Base-by-base conservation (phyloP, 2,797 vertebrate species). In the Phoeniculus purpureus region DNA sequence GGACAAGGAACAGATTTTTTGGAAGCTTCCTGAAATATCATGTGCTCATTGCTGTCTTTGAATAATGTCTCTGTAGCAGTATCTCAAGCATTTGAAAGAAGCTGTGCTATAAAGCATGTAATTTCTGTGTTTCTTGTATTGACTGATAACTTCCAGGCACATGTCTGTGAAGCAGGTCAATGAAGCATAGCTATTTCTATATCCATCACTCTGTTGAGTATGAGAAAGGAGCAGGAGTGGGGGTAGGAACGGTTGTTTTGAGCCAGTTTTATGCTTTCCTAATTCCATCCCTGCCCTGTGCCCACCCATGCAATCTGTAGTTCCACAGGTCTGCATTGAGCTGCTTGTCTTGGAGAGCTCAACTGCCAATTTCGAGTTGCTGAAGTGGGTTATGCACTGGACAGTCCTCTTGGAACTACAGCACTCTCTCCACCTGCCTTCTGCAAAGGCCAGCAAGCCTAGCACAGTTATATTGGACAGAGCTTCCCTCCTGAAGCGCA, bases 401-500 rank as follows among this genome's bases (percentile, higher is more conserved):
- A 55, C 58, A 32, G 45, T 47, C 47, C 68, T 68, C 25, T 31
- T 48, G 29, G 19, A 32, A 19, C 22, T 4, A 0, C 59, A 60
- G 16, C 31, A 2, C 43, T 25, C 56, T 65, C 51, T 81, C 45
- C n/a, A 90, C 2, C n/a, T 22, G 32, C 17, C n/a, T 19, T 45
- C 31, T 76, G 11, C 58, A 21, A 48, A 68, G 70, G 21, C 31
- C n/a, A 27, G 37, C 21, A 81, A 76, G 77, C 34, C 31, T 71
- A 60, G 34, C 2, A 0, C 22, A 60, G 11, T 59, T 65, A 3
- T 0, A 0, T 1, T 47, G n/a, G 18, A 17, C 55, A 64, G 21
- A 56, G 2, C 27, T 43, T 21, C 34, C 51, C 16, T 59, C 56
- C 73, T 47, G 45, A 67, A 79, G 13, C 26, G 40, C 18, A 2